Conservation (phyloP, 30 jellyfish, hydroid and myxozoan genomes). For the Clytia hemisphaerica region DNA sequence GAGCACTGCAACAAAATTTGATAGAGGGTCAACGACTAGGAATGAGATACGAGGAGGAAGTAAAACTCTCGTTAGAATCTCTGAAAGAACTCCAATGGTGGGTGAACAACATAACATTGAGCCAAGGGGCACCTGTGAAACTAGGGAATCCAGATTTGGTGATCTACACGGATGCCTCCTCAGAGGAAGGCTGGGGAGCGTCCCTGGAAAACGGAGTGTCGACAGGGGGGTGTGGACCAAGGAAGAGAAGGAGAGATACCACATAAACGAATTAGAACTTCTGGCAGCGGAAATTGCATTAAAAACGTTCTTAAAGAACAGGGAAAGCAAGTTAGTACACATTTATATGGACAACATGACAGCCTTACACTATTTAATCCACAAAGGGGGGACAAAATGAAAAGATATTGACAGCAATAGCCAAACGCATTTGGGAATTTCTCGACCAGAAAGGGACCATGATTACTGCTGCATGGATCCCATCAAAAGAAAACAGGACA, state of each 20-base stretch:
- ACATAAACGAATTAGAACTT: slow-evolving; percentile 22
- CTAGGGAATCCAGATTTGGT: slow-evolving; percentile 1
- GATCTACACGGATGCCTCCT: slow-evolving; percentile 1
- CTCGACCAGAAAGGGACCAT: slow-evolving; percentile 10
- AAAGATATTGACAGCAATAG: neutral
- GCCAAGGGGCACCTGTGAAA: neutral
- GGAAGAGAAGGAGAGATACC: too few relatives aligned
- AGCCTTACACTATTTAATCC: neutral
- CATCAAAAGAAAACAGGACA: neutral
- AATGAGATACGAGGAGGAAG: too few relatives aligned
- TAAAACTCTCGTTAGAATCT: too few relatives aligned
- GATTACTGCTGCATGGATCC: slow-evolving; percentile 23
- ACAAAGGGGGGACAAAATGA: slow-evolving; percentile 32
- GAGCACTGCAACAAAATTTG: too few relatives aligned
- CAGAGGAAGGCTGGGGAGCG: neutral
- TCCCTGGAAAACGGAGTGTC: neutral
- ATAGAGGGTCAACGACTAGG: too few relatives aligned
- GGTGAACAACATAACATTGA: neutral
- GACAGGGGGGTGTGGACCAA: slow-evolving; percentile 12
- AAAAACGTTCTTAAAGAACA: slow-evolving; percentile 19
- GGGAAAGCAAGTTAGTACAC: neutral
- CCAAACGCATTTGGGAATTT: slow-evolving; percentile 20
- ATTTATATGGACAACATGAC: slow-evolving; percentile 24
- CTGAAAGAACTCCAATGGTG: neutral
- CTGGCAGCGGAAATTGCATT: slow-evolving; percentile 33